Conservation (phyloP, 2,797 vertebrate genomes). For the Vespertilio murinus region DNA sequence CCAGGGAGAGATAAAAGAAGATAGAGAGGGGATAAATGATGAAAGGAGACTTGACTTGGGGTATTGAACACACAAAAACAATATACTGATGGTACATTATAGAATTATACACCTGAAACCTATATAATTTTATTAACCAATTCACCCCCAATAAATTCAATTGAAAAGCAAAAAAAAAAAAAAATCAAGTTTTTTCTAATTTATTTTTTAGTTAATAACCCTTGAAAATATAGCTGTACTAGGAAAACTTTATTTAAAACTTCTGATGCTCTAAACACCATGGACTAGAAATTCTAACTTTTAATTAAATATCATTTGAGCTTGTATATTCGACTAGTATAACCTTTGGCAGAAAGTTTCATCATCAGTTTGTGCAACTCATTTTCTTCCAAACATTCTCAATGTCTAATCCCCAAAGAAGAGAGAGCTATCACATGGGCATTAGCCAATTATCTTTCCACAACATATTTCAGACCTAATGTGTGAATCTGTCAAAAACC, state of each 20-base stretch:
- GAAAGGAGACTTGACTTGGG: background rate
- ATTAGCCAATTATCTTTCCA: constrained; percentile 22
- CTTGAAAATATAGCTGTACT: background rate
- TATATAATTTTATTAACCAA: background rate
- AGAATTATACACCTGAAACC: background rate
- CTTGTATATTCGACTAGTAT: background rate
- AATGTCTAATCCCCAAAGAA: background rate
- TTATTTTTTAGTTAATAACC: background rate
- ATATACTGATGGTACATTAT: background rate
- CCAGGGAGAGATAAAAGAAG: background rate
- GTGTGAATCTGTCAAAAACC: background rate
- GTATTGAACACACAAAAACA: background rate
- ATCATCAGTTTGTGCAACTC: background rate
- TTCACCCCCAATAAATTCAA: background rate
- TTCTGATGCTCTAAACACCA: background rate
- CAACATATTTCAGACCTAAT: background rate
- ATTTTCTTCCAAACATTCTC: background rate
- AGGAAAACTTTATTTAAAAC: background rate
- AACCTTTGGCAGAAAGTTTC: background rate
- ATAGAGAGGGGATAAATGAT: background rate
- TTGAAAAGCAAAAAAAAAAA: background rate
- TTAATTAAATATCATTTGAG: constrained; percentile 17
- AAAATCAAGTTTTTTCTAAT: background rate
- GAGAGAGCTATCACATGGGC: background rate
- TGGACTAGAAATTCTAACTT: constrained; percentile 32